A percentile compares a stretch with the other conserved stretches of the same genome.
Conservation (phyloP, 2,113 vertebrate species). For the Hippolais icterina region DNA sequence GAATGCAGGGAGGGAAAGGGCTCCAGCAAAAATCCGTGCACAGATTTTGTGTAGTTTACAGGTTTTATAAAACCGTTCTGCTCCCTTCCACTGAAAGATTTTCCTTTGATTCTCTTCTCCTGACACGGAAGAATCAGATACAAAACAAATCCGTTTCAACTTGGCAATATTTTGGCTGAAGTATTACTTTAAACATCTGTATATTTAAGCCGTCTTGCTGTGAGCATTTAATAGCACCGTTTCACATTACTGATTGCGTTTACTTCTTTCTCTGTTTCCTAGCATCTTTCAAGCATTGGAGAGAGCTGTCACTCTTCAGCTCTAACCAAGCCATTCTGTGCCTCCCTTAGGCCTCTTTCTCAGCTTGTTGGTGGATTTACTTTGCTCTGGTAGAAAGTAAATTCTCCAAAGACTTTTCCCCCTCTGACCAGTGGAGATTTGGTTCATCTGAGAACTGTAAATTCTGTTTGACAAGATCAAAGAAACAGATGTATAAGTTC, state of each 20-base stretch:
- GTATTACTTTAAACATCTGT: constrained; percentile 65
- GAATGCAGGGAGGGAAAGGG: not conserved
- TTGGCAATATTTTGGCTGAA: constrained; percentile 61
- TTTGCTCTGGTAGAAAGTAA: constrained; percentile 64
- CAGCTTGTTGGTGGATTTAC: constrained; percentile 59
- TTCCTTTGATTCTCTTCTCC: constrained; percentile 38
- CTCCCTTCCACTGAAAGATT: constrained; percentile 43
- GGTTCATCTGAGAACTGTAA: constrained; percentile 76
- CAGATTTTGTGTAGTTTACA: not conserved
- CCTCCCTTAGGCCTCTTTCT: constrained; percentile 66
- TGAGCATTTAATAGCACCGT: constrained; percentile 32
- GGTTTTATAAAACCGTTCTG: constrained; percentile 9
- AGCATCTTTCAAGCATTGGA: constrained; percentile 39
- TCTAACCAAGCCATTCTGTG: constrained; percentile 52
- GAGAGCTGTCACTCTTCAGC: constrained; percentile 42
- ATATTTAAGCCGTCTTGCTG: constrained; percentile 58
- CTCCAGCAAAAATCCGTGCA: not conserved
- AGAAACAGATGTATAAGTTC: constrained; percentile 72
- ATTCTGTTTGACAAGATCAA: constrained; percentile 82
- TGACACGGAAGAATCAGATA: constrained; percentile 33
- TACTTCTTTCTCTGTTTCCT: constrained; percentile 51
- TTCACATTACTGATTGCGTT: constrained; percentile 68
- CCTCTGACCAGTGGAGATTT: constrained; percentile 75
- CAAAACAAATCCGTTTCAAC: constrained; percentile 59
- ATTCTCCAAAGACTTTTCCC: constrained; percentile 70